A percentile compares a stretch with the other conserved stretches of the same genome.
Evolutionary conservation across 2,113 vertebrate species (phyloP).

Genomic region (Aegithalos caudatus): DNA sequence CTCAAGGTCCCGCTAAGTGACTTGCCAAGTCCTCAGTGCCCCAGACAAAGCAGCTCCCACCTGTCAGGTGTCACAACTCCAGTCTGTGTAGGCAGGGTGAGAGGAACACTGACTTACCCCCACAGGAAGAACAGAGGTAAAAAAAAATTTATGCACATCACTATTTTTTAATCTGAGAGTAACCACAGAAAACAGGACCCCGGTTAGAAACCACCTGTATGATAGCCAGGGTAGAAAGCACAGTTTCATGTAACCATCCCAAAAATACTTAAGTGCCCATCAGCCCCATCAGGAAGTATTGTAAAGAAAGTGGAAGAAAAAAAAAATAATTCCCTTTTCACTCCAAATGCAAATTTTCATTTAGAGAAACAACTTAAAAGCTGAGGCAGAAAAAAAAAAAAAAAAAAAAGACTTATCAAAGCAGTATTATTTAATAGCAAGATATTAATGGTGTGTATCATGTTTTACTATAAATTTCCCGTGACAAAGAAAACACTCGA

Average conservation of each 20-base stretch:
- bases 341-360: not conserved
- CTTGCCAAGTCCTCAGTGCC: not conserved
- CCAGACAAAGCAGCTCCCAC: not conserved
- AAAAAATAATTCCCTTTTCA: not conserved
- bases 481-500: not conserved
- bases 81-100: not conserved
- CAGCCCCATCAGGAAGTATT: not conserved
- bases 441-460: fast-evolving
- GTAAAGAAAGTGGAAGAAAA: not conserved
- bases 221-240: not conserved
- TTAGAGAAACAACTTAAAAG: not conserved
- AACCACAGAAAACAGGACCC: not conserved
- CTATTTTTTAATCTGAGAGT: not conserved
- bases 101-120: not conserved
- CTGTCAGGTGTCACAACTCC: not conserved
- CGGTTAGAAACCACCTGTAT: not conserved
- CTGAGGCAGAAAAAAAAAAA: not conserved
- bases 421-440: not conserved
- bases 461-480: not conserved
- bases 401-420: not conserved
- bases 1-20: not conserved
- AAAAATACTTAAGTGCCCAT: not conserved
- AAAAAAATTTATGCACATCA: not conserved
- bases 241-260: not conserved
- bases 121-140: not conserved